Conservation (phyloP, 1,140 invertebrate species). For the Hylaeus anthracinus region DNA sequence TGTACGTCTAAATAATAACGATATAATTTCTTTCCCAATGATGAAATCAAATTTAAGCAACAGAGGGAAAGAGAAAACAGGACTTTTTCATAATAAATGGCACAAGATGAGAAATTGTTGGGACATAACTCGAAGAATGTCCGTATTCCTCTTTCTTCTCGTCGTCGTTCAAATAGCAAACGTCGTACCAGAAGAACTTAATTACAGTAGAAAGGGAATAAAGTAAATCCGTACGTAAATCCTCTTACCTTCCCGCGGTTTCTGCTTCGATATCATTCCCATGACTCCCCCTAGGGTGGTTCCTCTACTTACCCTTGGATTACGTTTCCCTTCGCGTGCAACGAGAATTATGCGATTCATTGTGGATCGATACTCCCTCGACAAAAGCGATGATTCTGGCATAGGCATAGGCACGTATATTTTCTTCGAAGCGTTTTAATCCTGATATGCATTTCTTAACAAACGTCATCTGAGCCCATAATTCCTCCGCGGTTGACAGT, state of each 20-base stretch:
- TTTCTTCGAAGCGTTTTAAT: neutral
- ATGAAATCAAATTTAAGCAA: too few relatives aligned
- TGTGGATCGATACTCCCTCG: neutral
- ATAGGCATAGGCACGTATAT: constrained; percentile 11
- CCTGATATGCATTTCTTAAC: constrained; percentile 15
- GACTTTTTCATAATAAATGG: too few relatives aligned
- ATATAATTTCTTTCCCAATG: too few relatives aligned
- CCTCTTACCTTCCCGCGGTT: constrained; percentile 46
- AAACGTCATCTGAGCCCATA: constrained; percentile 26
- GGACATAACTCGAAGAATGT: too few relatives aligned
- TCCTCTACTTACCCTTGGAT: constrained; percentile 21
- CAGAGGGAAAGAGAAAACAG: too few relatives aligned
- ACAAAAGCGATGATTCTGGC: constrained; percentile 4
- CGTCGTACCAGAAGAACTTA: constrained; percentile 26
- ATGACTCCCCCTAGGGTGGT: constrained; percentile 8
- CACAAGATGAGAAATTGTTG: too few relatives aligned
- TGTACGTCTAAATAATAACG: too few relatives aligned
- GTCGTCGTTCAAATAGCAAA: too few relatives aligned
- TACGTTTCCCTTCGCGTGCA: constrained; percentile 18
- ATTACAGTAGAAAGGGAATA: constrained; percentile 42
- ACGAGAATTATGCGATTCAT: constrained; percentile 35
- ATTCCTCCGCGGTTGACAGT: constrained; percentile 19
- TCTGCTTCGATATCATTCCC: constrained; percentile 1
- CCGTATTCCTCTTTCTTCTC: too few relatives aligned
- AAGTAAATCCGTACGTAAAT: constrained; percentile 51